Percentiles rank a stretch among this genome's conserved stretches.
These are phyloP conservation scores for Ictidomys tridecemlineatus DNA, from an alignment of 2,113 vertebrate species.

Conservation along the genomic window DNA sequence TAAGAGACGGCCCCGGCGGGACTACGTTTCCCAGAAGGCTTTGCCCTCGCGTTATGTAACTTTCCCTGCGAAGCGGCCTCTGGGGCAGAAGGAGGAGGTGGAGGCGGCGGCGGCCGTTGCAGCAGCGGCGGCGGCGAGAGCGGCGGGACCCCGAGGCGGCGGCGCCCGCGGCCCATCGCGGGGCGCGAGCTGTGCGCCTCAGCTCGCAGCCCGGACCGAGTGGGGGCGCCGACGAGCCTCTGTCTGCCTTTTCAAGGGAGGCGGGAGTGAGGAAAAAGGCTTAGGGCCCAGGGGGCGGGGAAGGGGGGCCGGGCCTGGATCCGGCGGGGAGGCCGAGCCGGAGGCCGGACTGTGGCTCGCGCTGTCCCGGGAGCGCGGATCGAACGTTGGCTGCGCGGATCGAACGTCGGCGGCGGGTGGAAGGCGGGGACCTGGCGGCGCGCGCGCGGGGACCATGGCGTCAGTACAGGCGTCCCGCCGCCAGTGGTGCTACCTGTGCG, in stretches of 20 bases:
- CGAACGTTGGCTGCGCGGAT: conserved; percentile 7
- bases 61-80: conserved; percentile 86
- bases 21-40: conserved; percentile 86
- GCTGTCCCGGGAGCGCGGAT: conserved; percentile 41
- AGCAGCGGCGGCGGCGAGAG: conserved; percentile 22
- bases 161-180: conserved; percentile 23
- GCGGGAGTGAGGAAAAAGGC: conserved; percentile 76
- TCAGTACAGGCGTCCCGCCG: conserved; percentile 92
- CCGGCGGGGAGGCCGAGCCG: conserved; percentile 68
- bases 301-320: conserved; percentile 82
- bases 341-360: conserved; percentile 65
- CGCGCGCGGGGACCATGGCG: conserved; percentile 84
- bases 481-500: conserved; percentile 96
- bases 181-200: conserved; percentile 67
- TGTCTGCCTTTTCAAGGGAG: conserved; percentile 42
- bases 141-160: conserved; percentile 63
- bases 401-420: conserved; percentile 72
- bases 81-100: conserved; percentile 82
- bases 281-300: conserved; percentile 81
- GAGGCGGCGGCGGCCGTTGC: conserved; percentile 64
- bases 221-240: conserved; percentile 60
- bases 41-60: conserved; percentile 84
- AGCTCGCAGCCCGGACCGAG: conserved; percentile 18
- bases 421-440: conserved; percentile 75
- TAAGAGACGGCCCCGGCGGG: conserved; percentile 73